Conservation (phyloP, 2,888 invertebrate species). For the Leptarthrus brevirostris region DNA sequence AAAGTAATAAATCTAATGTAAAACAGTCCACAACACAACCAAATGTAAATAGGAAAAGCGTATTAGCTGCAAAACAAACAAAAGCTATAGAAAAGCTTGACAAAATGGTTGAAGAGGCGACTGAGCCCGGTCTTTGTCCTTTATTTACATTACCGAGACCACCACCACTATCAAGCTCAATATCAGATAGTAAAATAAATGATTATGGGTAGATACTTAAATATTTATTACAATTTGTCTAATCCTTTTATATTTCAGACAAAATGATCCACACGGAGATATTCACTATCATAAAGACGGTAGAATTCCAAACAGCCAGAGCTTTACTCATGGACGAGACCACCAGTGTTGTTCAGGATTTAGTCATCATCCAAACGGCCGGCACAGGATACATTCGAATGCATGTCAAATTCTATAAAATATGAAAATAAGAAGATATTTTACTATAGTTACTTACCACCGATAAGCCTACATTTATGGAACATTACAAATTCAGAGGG, state of each 20-base stretch:
- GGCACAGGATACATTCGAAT: conserved; percentile 63
- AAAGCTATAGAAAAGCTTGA: conserved; percentile 67
- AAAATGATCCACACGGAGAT: conserved; percentile 54
- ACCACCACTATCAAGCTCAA: conserved; percentile 62
- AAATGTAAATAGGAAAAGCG: conserved; percentile 63
- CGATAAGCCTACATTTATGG: conserved; percentile 1
- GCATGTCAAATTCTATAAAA: conserved; percentile 63
- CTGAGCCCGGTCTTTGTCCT: conserved; percentile 63
- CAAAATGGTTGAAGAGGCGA: conserved; percentile 67
- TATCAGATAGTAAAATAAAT: conserved; percentile 64
- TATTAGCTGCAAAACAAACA: conserved; percentile 64
- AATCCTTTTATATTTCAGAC: not conserved
- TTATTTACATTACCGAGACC: conserved; percentile 60
- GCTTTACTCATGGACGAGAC: conserved; percentile 63
- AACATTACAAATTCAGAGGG: not conserved
- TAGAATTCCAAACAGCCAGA: conserved; percentile 64
- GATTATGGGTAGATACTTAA: conserved; percentile 57
- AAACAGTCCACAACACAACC: conserved; percentile 60
- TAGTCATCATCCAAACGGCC: conserved; percentile 60
- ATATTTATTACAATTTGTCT: not conserved
- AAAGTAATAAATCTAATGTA: conserved; percentile 53
- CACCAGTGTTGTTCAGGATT: conserved; percentile 66
- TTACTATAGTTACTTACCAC: conserved; percentile 24
- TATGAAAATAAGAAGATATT: no score
- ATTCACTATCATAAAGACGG: conserved; percentile 57